A percentile compares a stretch with the other conserved stretches of the same genome.
Conservation (phyloP, 2,113 vertebrate genomes). For the Phoenicopterus ruber region DNA sequence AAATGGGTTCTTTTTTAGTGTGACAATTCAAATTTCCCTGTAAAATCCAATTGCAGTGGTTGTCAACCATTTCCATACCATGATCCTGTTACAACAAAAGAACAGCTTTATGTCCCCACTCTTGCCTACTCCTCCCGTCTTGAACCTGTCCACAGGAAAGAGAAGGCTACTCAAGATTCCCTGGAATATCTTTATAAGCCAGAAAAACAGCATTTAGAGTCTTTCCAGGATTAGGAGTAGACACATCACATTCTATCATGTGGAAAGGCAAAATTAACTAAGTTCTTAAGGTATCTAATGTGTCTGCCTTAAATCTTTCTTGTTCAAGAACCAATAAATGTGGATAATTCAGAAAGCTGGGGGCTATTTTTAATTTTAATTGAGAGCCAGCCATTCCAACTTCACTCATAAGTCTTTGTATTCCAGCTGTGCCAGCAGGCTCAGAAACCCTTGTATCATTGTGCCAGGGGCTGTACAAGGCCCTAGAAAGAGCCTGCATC, state of each 20-base stretch:
- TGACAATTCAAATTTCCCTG: slow-evolving; percentile 6
- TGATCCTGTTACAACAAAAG: background rate
- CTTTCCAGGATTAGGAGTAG: background rate
- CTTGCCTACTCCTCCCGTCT: background rate
- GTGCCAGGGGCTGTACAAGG: background rate
- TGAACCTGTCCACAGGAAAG: background rate
- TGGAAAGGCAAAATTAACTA: background rate
- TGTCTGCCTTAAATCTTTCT: background rate
- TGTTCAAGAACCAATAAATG: background rate
- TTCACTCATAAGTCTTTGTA: background rate
- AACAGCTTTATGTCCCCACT: background rate
- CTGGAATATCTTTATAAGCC: background rate
- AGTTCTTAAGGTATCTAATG: background rate
- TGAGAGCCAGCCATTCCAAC: background rate
- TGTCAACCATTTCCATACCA: background rate
- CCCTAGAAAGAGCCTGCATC: background rate
- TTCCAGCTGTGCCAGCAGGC: background rate
- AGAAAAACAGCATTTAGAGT: background rate
- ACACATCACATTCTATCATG: background rate
- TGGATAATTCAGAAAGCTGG: background rate
- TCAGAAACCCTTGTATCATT: background rate
- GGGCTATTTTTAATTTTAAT: background rate
- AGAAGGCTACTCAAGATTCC: background rate
- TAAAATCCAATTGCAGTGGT: slow-evolving; percentile 22
- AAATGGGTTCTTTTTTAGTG: slow-evolving; percentile 6